Base-by-base conservation (phyloP, 2,888 invertebrate species). In the Oscheius sp. region DNA sequence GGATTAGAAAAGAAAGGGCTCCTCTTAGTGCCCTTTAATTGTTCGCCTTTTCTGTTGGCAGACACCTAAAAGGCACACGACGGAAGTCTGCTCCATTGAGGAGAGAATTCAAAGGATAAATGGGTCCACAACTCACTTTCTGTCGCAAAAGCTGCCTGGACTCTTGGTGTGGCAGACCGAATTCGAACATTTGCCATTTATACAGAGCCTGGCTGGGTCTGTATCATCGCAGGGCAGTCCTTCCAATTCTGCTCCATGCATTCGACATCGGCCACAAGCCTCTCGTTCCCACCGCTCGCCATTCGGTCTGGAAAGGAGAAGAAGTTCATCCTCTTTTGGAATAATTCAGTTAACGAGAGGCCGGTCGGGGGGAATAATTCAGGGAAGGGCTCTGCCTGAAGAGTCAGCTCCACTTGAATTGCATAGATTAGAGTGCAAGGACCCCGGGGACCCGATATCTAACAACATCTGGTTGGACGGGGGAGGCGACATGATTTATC, bases 271-370 rank as follows among this genome's bases (percentile, higher is more conserved):
- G 35, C 83, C 74, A 75, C 89, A 89, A 21, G 84, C 81, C 62
- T 87, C 88, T 1, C 89, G 82, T 73, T 89, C 89, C 89, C 89
- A 89, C 62, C 86, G 78, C 71, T 89, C 89, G 35, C 89, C 89
- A 75, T 89, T 89, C 5, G 86, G 79, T 66, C 86, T 88, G 75
- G 32, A 82, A 76, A 66, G 5, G 2, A 21, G 21, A 4, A 21
- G 53, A 55, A n/a, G 11, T 42, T 63, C 55, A 35, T 68, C 35
- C 55, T 35, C 55, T 48, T 33, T 65, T 68, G 21, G 68, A 68
- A 68, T 68, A 65, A 65, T 65, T 65, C 65, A 65, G 65, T 65
- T 65, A 65, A 65, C 50, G 65, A 65, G 48, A 48, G 65, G 35
- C 29, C 35, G 51, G 51, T 48, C 65, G 47, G 48, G 47, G 50